phyloP scores from a whole-genome alignment of 2,888 invertebrate genomes.

The Andricus quercusramuli region DNA sequence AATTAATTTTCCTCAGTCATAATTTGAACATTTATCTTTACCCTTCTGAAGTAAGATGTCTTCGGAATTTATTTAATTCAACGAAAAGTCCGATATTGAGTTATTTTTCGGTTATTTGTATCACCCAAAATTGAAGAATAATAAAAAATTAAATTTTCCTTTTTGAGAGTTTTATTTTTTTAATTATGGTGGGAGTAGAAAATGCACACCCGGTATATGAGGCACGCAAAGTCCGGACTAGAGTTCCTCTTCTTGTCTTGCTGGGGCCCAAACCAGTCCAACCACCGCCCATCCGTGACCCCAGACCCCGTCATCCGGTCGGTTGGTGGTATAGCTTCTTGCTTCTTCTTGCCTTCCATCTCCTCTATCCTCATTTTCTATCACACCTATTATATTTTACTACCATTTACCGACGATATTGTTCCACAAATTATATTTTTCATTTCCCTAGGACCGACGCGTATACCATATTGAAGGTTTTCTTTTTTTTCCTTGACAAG shows the following conservation, averaged over 20 bases:
- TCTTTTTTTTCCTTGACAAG: too few species aligned
- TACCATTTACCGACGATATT: slow-evolving; percentile 20
- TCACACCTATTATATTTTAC: slow-evolving; percentile 51
- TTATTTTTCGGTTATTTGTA: too few species aligned
- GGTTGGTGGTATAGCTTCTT: slow-evolving; percentile 57
- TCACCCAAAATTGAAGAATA: too few species aligned
- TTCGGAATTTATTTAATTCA: too few species aligned
- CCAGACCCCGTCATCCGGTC: slow-evolving; percentile 76
- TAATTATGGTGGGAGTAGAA: slow-evolving; percentile 40
- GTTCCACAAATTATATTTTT: slow-evolving; percentile 53
- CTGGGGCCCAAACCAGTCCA: slow-evolving; percentile 75
- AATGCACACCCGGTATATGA: slow-evolving; percentile 66
- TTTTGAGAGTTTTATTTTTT: not conserved
- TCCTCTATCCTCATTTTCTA: slow-evolving; percentile 37
- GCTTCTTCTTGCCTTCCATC: slow-evolving; percentile 23
- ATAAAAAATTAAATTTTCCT: too few species aligned
- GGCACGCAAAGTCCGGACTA: slow-evolving; percentile 65
- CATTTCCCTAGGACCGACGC: slow-evolving; percentile 43
- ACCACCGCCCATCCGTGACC: slow-evolving; percentile 76
- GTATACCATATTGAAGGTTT: too few species aligned
- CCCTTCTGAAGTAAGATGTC: too few species aligned
- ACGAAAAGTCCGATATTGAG: too few species aligned
- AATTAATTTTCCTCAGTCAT: too few species aligned
- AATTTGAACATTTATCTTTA: too few species aligned
- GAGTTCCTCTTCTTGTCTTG: slow-evolving; percentile 67